Evolutionary conservation across 2,888 invertebrate genomes (phyloP).

Genomic region (Clepsis dumicolana): DNA sequence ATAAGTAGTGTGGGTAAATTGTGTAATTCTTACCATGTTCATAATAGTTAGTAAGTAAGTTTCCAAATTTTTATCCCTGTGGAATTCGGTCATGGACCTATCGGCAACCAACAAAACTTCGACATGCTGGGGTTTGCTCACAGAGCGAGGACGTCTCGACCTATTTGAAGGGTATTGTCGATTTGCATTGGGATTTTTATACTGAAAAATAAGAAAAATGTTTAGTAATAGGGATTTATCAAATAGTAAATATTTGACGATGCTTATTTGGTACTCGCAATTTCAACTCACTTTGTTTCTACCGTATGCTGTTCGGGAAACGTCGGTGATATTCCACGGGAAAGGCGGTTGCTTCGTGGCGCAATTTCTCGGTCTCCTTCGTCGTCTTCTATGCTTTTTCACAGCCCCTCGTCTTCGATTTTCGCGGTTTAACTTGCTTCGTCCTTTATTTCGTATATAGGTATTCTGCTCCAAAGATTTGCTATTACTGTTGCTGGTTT

Average conservation of each 20-base stretch:
- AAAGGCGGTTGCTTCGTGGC: constrained; percentile 81
- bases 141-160: constrained; percentile 84
- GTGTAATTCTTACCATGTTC: constrained; percentile 91
- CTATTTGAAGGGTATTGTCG: constrained; percentile 14
- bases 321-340: constrained; percentile 65
- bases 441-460: constrained; percentile 56
- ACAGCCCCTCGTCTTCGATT: constrained; percentile 63
- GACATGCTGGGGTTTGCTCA: constrained; percentile 92
- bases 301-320: constrained; percentile 52
- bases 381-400: constrained; percentile 71
- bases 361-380: constrained; percentile 73
- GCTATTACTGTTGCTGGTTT: constrained; percentile 53
- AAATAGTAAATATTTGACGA: background rate
- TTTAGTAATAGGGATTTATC: background rate
- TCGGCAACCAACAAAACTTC: constrained; percentile 96
- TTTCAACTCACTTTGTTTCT: constrained; percentile 51
- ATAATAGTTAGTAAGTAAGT: constrained; percentile 96
- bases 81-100: constrained; percentile 94
- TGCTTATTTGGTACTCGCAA: background rate
- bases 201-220: constrained; percentile 55
- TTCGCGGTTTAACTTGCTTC: constrained; percentile 58
- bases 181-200: constrained; percentile 50
- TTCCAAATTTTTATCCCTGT: constrained; percentile 93
- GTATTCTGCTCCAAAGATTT: constrained; percentile 62
- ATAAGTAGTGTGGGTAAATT: background rate